These are phyloP conservation scores for Drosophila setosimentum DNA, from an alignment of 2,888 invertebrate species.

Conservation along the genomic window DNA sequence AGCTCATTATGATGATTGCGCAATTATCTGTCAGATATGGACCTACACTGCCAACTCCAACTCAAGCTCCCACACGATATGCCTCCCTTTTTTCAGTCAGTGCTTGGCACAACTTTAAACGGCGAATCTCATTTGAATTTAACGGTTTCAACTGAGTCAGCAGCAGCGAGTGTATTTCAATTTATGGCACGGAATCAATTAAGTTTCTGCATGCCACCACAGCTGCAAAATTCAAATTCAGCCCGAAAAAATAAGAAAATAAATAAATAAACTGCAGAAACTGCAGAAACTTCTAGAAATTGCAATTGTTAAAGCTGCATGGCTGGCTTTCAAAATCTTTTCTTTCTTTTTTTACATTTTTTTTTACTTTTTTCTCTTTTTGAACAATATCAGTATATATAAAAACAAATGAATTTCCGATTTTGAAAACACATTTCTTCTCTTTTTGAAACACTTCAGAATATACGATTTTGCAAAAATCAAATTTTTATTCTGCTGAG, in stretches of 20 bases:
- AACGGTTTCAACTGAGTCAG: constrained; percentile 34
- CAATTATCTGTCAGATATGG: constrained; percentile 36
- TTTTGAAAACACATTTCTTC: not conserved
- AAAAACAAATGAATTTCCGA: not conserved
- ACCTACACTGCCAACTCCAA: not conserved
- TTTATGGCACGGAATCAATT: constrained; percentile 75
- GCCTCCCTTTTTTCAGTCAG: not conserved
- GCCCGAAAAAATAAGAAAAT: not conserved
- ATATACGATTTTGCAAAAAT: not conserved
- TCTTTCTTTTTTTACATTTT: too few species aligned
- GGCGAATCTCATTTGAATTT: constrained; percentile 50
- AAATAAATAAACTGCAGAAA: not conserved
- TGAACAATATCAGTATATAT: too few species aligned
- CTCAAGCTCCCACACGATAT: not conserved
- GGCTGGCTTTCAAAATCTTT: not conserved
- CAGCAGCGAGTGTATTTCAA: constrained; percentile 69
- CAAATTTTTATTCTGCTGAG: not conserved
- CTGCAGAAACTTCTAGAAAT: constrained; percentile 1
- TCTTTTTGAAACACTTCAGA: not conserved
- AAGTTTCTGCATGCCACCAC: constrained; percentile 31
- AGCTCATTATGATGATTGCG: constrained; percentile 40
- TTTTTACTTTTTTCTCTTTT: not conserved
- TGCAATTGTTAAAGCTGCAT: not conserved
- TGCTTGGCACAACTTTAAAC: constrained; percentile 13
- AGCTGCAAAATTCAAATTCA: constrained; percentile 59